Base-by-base conservation (phyloP, 2,113 vertebrate genomes). In the Trematomus loennbergii region DNA sequence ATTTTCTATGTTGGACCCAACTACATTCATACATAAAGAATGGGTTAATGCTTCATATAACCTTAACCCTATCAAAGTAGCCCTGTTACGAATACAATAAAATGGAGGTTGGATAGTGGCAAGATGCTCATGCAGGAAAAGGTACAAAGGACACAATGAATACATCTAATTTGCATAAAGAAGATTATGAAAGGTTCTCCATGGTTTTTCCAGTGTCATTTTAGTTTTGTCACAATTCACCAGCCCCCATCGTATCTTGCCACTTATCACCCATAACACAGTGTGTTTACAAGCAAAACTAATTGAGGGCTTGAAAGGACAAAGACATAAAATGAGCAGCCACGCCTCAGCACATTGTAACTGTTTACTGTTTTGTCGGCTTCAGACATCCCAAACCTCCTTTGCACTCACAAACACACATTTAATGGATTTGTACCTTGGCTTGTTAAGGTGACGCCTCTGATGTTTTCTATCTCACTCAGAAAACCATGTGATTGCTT, bases 161-260 rank as follows among this genome's bases (percentile, higher is more conserved):
- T 71, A 3, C 67, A 29, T 72, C 0, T 48, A 40, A 33, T 63
- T 64, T 63, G 53, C 54, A 57, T 16, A 17, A 55, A 36, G 18
- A 40, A 61, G 5, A 61, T 71, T 15, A 29, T 55, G 68, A 67
- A 45, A 65, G 53, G 10, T 4, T 3, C 29, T 70, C 22, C 20
- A 10, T 55, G 58, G n/a, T 36, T 43, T 40, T 33, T 62, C 36
- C 36, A 7, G 8, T 49, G 18, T 77, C 1, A 55, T 68, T 69
- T 40, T 65, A 13, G 11, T 49, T 16, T 65, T 53, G n/a, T 54
- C 25, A 70, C 18, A 64, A 61, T 78, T 81, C n/a, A 60, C 53
- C 60, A 81, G 10, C 50, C 45, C 52, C 49, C 18, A 9, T 70
- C 0, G 0, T 22, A 20, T 63, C 20, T 18, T 45, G 16, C 22